Evolutionary conservation across 2,797 vertebrate species (phyloP), one percentile per base, ranked within the genome.

Genomic region (Anolis apletophallus): DNA sequence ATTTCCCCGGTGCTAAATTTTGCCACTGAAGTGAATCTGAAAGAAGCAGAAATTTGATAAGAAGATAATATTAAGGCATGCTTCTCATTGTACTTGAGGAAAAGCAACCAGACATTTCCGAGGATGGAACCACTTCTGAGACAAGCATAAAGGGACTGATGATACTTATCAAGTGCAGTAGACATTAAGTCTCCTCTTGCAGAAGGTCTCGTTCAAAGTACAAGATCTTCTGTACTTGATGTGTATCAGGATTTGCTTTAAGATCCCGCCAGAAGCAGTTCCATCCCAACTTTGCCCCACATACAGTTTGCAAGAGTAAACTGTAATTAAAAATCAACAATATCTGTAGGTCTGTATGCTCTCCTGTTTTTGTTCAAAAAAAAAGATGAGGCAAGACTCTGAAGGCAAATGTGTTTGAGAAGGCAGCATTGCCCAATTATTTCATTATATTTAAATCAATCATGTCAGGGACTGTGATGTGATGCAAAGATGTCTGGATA

Each of bases 91-190:
- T 75, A 86, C 83, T 64, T 50, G 19, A 55, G 21, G 77, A 81
- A 87, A 88, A 87, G 90, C 83, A 87, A 85, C 72, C 32, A 76
- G 73, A 85, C 34, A 46, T 85, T 83, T 85, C 61, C 77, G 80
- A 23, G 77, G 85, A 64, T 46, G 3, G 68, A 85, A 87, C 34
- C 57, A 81, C 81, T 19, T 79, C 29, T 82, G 26, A 69, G 69
- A 29, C 0, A 0, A 87, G 89, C 84, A 26, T 68, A n/a, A 72
- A 67, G 26, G n/a, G 68, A 46, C 1, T 34, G 72, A 29, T 10
- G 16, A 90, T 40, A 80, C 64, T 85, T 61, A 83, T 74, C 69
- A 32, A 46, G n/a, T n/a, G 17, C 83, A 16, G 73, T 64, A 84
- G 73, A 76, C 36, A 40, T 77, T 21, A 76, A 77, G 59, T n/a